phyloP scores from a whole-genome alignment of 2,113 vertebrate species.

The Cervus canadensis region DNA sequence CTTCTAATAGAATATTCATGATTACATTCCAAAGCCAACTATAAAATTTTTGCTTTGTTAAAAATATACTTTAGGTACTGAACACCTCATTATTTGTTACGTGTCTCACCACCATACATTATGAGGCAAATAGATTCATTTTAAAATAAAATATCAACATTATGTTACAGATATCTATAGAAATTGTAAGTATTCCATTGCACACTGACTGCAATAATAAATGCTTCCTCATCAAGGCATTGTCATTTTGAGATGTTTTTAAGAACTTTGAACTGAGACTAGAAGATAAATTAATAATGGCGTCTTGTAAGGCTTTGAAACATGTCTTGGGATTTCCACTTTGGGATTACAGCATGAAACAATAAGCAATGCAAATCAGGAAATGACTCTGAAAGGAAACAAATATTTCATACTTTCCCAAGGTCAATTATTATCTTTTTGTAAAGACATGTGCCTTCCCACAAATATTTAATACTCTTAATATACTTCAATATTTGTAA shows the following conservation, averaged over 20 bases:
- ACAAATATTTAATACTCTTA: neutral
- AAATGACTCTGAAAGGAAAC: constrained; percentile 8
- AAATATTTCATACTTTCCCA: neutral
- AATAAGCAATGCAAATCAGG: neutral
- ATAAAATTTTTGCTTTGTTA: neutral
- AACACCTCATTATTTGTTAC: neutral
- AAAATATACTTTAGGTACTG: neutral
- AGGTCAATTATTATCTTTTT: neutral
- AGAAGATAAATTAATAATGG: neutral
- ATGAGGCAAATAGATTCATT: neutral
- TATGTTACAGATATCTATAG: neutral
- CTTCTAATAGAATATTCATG: neutral
- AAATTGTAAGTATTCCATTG: neutral
- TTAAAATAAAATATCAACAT: constrained; percentile 23
- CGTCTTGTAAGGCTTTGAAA: neutral
- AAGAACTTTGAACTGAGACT: neutral
- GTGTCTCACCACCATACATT: neutral
- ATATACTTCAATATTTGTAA: constrained; percentile 17
- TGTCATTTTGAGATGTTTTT: constrained; percentile 22
- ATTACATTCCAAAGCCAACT: constrained; percentile 21
- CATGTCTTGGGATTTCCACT: neutral
- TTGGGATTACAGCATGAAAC: neutral
- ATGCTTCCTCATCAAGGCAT: neutral
- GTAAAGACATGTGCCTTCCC: neutral
- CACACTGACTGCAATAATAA: neutral